Conservation (phyloP, 2,113 vertebrate genomes). For the Neodon shergylaensis region DNA sequence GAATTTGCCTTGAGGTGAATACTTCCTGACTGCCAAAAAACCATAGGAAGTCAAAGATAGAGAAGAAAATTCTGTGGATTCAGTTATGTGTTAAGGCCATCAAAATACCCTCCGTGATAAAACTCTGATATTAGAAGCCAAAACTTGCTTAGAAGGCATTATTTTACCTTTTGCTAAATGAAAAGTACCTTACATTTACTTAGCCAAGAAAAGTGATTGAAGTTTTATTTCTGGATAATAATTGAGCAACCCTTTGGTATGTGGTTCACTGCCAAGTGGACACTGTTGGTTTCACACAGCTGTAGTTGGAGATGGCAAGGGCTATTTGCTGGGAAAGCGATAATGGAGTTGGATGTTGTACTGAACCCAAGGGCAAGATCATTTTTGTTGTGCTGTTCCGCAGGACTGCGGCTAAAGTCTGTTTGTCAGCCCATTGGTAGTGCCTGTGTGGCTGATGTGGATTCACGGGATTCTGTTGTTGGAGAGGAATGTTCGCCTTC, state of each 20-base stretch:
- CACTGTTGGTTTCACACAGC: constrained; percentile 61
- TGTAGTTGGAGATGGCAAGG: constrained; percentile 62
- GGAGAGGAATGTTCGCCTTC: constrained; percentile 34
- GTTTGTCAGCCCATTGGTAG: background rate
- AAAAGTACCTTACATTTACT: constrained; percentile 56
- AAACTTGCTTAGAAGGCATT: constrained; percentile 9
- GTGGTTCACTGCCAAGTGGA: constrained; percentile 69
- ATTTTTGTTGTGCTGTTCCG: constrained; percentile 48
- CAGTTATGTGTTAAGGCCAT: background rate
- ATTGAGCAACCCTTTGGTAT: constrained; percentile 72
- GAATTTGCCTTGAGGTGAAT: constrained; percentile 58
- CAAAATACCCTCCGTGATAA: background rate
- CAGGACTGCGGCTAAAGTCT: constrained; percentile 45
- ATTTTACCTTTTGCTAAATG: constrained; percentile 54
- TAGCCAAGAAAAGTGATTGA: constrained; percentile 63
- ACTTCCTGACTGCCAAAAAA: constrained; percentile 44
- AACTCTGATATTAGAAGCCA: background rate
- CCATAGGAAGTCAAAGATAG: background rate
- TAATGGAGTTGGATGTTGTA: constrained; percentile 60
- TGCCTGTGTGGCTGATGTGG: background rate
- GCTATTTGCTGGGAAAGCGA: constrained; percentile 70
- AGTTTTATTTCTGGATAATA: constrained; percentile 71
- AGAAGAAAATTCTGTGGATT: background rate
- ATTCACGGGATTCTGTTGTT: constrained; percentile 37
- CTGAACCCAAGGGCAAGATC: constrained; percentile 58